Evolutionary conservation across 2,113 vertebrate genomes (phyloP), one percentile per base, ranked within the genome.

Genomic region (Gracilinanus agilis): DNA sequence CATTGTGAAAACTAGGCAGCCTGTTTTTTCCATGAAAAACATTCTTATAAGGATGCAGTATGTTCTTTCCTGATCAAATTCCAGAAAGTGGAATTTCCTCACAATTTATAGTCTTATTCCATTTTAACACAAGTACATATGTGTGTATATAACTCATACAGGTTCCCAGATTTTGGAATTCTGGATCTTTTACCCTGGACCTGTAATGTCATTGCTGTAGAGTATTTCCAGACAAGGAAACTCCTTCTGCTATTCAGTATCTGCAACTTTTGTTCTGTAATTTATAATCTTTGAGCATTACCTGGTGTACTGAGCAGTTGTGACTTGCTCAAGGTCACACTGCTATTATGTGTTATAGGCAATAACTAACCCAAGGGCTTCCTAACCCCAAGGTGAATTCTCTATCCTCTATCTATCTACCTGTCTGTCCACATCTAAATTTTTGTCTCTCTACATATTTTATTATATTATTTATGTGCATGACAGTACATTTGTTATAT

Each of bases 401-500:
- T 83, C 58, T 67, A 0, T 29, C 5, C n/a, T 49, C 49, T 49
- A 5, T 49, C 2, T 49, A 49, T 49, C 49, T 49, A 49, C 49
- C 49, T 49, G 49, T 49, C 49, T 49, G 2, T 49, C 49, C 5
- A 49, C 49, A 49, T 49, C 49, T 49, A 49, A 49, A 29, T 12
- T 13, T 91, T 93, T 92, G 24, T 53, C 91, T 93, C 95, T 96
- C 58, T 89, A 92, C 58, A 91, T 92, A 56, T 53, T 3, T 53
- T 92, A 34, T 91, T 44, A 44, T 21, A 40, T 11, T 54, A 19
- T 90, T 27, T 90, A 10, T 89, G 27, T 40, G 27, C 29, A 24
- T 27, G 44, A 89, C 10, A 54, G 34, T 54, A n/a, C 34, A 21
- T 67, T 44, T 24, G 19, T 54, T 90, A 16, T 96, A 55, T 93